Percentiles rank a stretch among this genome's conserved stretches.
These are phyloP conservation scores for Epinephelus moara DNA, from an alignment of 2,113 vertebrate genomes.

Conservation along the genomic window DNA sequence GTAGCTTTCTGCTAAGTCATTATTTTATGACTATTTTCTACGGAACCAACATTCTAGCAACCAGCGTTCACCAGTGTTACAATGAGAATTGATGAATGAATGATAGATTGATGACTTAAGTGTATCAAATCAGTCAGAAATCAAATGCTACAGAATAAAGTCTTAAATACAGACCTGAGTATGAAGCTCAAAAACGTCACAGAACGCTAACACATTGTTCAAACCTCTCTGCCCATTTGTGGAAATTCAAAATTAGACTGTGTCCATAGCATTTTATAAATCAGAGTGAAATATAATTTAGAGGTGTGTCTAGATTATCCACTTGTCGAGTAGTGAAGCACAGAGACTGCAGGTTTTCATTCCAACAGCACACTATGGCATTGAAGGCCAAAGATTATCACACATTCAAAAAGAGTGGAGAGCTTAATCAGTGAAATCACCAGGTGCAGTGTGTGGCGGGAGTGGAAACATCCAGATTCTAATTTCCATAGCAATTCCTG, in stretches of 20 bases:
- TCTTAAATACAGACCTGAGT: not conserved
- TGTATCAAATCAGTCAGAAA: not conserved
- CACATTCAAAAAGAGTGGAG: not conserved
- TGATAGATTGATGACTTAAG: not conserved
- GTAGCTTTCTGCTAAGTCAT: not conserved
- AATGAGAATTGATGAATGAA: not conserved
- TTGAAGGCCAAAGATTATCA: not conserved
- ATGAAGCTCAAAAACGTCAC: not conserved
- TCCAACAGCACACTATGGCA: not conserved
- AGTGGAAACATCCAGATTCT: not conserved
- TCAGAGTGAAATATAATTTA: not conserved
- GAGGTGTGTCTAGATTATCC: not conserved
- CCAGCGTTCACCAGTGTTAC: not conserved
- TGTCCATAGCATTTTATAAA: not conserved
- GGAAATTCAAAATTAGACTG: not conserved
- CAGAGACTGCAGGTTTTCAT: not conserved
- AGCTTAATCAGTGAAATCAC: slow-evolving; percentile 25
- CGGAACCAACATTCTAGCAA: not conserved
- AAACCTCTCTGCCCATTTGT: not conserved
- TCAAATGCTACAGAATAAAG: not conserved
- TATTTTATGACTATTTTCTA: no score
- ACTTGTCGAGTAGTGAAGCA: not conserved
- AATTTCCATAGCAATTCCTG: not conserved
- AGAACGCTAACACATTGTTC: not conserved
- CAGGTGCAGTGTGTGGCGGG: not conserved